Evolutionary conservation across 2,113 vertebrate genomes (phyloP), one percentile per base, ranked within the genome.

Genomic region (Leuciscus idus): DNA sequence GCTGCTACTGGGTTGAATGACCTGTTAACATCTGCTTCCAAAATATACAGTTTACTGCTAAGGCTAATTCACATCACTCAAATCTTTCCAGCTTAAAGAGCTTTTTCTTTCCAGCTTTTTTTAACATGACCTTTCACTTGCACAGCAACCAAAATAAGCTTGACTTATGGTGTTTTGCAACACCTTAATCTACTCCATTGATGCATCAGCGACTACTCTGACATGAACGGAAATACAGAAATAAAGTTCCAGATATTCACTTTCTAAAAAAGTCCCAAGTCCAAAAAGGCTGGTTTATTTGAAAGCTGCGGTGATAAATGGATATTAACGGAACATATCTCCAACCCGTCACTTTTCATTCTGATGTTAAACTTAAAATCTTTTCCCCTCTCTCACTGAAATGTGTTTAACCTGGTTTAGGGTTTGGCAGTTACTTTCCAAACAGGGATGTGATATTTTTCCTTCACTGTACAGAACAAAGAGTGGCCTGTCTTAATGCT

Each of bases 401-500:
- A 91, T 88, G 82, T 91, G 87, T 89, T 88, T 88, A 91, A 92
- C 64, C 90, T 91, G 89, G 90, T 90, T 89, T 89, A 90, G 90
- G 90, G 90, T 90, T 92, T 91, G 88, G 92, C 89, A 89, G 89
- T 85, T 89, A 91, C 91, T 92, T 89, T 92, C 36, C 73, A 64
- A 81, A 76, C 70, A 75, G 66, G 86, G 61, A 64, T 77, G 86
- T 92, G 91, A 89, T 89, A 90, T 91, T 90, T 93, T 93, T 91
- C 86, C 87, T 84, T 64, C 85, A 87, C 92, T 85, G 57, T n/a
- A 90, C 87, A n/a, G 92, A 93, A 95, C 93, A 95, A 93, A 94
- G 91, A 86, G 88, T 85, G 81, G 88, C 87, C 92, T 94, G 93
- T 94, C 93, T 94, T 91, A 91, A 92, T 92, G 92, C 91, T 93